Evolutionary conservation across 2,113 vertebrate species (phyloP).

Genomic region (Bufo bufo): DNA sequence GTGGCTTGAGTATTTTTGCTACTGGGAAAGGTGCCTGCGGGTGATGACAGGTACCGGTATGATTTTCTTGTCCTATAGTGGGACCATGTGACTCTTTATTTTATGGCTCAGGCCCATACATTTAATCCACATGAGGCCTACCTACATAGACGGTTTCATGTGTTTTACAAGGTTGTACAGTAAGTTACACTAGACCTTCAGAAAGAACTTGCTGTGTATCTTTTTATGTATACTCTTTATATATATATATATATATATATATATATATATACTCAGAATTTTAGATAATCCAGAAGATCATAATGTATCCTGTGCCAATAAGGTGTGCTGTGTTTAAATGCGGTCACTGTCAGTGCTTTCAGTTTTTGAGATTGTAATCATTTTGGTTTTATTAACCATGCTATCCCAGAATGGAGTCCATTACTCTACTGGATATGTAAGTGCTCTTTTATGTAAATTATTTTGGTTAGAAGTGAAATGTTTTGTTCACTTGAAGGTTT

Average conservation of each 20-base stretch:
- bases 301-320: not conserved
- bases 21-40: not conserved
- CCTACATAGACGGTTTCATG: no score
- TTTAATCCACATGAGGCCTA: no score
- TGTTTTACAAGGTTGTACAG: no score
- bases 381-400: constrained; percentile 68
- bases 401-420: constrained; percentile 84
- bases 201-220: no score
- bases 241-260: no score
- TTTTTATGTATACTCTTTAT: no score
- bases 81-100: not conserved
- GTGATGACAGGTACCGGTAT: not conserved
- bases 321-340: not conserved
- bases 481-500: not conserved
- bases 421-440: constrained; percentile 85
- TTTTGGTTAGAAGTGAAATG: not conserved
- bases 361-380: not conserved
- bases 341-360: not conserved
- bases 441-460: constrained; percentile 63
- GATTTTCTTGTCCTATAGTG: not conserved
- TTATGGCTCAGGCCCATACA: no score
- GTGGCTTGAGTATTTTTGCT: not conserved
- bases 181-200: no score
- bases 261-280: no score
- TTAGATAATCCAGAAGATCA: not conserved